Evolutionary conservation across 2,113 vertebrate genomes (phyloP), one percentile per base, ranked within the genome.

Genomic region (Rhinogobius similis): DNA sequence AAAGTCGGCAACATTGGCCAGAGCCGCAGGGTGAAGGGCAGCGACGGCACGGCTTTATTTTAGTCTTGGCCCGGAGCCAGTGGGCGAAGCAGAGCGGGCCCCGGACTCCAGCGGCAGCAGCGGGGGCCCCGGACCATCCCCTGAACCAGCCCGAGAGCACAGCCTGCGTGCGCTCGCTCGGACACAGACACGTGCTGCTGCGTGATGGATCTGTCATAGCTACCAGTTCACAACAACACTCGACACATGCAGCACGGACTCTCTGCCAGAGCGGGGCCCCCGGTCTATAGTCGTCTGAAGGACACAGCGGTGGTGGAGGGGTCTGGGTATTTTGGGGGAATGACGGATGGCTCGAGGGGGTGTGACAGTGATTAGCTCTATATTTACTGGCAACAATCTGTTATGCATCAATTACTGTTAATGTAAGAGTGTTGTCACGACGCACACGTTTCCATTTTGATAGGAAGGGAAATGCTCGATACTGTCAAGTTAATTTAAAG

Each of bases 191-290:
- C 84, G 80, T 73, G 86, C 83, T 36, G 76, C 85, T 84, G 87
- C 90, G 90, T 92, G 90, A 93, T 90, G 90, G 88, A 91, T 93
- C 84, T 89, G 89, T 90, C 90, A 90, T 89, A 84, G 87, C 84
- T 79, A 88, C 76, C 75, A 43, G 78, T 82, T 86, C 86, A 81
- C 70, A 82, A 68, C 76, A 83, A 79, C 71, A 65, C 50, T 32
- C 8, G 0, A 5, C 24, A 68, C 53, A 55, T 65, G 12, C 50
- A 52, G n/a, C 50, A 23, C 12, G 43, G 43, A 20, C 32, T 7
- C 43, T 46, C 50, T 52, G 21, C 23, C 77, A 62, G 70, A 36
- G 36, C 71, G 23, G 69, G 38, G 27, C 44, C 29, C 10, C 68
- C n/a, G 26, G 59, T 63, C 23, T 16, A 61, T 32, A 52, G 74